Conservation (phyloP, 2,113 vertebrate species). For the Aramus guarauna region DNA sequence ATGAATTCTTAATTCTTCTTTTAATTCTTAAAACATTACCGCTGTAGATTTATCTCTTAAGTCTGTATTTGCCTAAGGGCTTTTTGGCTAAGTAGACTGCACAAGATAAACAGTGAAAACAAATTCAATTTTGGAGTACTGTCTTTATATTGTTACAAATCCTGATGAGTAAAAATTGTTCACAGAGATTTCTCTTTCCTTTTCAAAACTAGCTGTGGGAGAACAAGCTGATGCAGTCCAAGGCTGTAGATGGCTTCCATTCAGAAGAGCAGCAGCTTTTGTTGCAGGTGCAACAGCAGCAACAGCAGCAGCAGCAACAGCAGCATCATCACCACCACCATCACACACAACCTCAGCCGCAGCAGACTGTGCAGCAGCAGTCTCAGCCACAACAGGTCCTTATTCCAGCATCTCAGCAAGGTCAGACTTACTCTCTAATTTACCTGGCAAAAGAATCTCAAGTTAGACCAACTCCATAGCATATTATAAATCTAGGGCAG, state of each 20-base stretch:
- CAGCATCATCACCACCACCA: constrained; percentile 78
- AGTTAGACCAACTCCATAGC: background rate
- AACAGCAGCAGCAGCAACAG: constrained; percentile 83
- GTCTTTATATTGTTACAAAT: background rate
- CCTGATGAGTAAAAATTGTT: background rate
- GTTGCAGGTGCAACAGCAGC: constrained; percentile 84
- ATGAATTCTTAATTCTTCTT: background rate
- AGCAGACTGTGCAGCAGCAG: constrained; percentile 70
- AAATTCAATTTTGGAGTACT: background rate
- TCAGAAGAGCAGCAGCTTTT: constrained; percentile 93
- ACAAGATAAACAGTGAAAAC: background rate
- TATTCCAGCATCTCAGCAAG: constrained; percentile 90
- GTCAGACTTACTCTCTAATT: constrained; percentile 63
- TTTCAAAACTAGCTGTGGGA: constrained; percentile 88
- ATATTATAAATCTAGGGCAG: background rate
- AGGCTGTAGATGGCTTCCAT: constrained; percentile 97
- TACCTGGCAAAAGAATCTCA: background rate
- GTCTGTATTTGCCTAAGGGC: background rate
- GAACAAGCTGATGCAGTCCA: constrained; percentile 96
- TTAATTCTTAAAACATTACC: background rate
- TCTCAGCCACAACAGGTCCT: constrained; percentile 82
- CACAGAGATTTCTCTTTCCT: background rate
- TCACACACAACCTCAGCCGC: constrained; percentile 75
- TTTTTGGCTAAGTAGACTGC: background rate
- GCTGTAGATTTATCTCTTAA: background rate